Base-by-base conservation (phyloP, 2,888 invertebrate species). In the Strigamia crassipes region DNA sequence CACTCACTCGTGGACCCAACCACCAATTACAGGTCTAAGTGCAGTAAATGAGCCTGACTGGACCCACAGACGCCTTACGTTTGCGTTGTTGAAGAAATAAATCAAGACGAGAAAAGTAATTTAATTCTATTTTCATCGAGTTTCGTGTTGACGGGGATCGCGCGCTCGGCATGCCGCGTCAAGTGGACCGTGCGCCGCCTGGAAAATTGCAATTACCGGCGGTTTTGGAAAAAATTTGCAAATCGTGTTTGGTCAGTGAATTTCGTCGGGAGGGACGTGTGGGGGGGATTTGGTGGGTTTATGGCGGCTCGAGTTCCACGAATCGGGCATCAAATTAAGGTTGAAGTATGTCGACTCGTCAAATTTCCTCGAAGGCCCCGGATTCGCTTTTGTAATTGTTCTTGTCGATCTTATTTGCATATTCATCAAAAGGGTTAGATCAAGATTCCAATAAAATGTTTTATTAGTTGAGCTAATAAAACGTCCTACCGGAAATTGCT, bases 361-460 rank as follows among this genome's bases (percentile, higher is more conserved):
- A 61, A 61, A 61, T 61, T 61, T 61, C 61, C 23, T 23, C 61
- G 61, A 61, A 61, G 61, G 9, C 61, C 23, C 10, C 42, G 15
- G 15, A 10, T 61, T 61, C 61, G 15, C 61, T 61, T 18, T 61
- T 18, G 61, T 61, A 61, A 61, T 61, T 61, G 61, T 61, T 61
- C 61, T 61, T 61, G 61, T n/a, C 21, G 61, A 61, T 61, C 61
- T 15, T n/a, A 61, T 61, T 61, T 61, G 61, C 61, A 61, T 61
- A 61, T 61, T 61, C 61, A 61, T 61, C 61, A 61, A 61, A 61
- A 61, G 61, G 61, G 61, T 61, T 61, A 61, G 61, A 61, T 61
- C 61, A 61, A 61, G 61, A 9, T 61, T 61, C 61, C 21, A 61
- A 61, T 61, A 61, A 61, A 61, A 61, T 18, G 21, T 61, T 61